phyloP scores from a whole-genome alignment of 2,113 vertebrate genomes.

The Phaetusa simplex region DNA sequence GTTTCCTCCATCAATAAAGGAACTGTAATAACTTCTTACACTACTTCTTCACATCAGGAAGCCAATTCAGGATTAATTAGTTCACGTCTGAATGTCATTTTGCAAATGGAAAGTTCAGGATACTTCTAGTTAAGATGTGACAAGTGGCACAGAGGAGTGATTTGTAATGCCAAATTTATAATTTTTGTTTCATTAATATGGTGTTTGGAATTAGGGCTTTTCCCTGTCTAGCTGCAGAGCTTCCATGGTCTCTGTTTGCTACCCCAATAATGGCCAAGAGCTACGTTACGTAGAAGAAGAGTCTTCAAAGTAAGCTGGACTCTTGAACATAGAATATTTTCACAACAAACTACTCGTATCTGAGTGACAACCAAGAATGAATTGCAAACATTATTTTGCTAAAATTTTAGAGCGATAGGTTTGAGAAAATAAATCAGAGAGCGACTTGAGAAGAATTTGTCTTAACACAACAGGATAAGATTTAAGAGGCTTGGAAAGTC shows the following conservation, averaged over 20 bases:
- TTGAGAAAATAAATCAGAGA: neutral
- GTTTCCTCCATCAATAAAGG: neutral
- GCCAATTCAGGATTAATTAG: slow-evolving; percentile 4
- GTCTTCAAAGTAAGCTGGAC: neutral
- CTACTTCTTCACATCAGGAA: neutral
- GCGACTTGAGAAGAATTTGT: neutral
- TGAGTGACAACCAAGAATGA: neutral
- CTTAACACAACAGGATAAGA: neutral
- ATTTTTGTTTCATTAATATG: neutral
- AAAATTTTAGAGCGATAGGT: neutral
- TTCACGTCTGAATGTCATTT: neutral
- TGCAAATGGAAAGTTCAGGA: neutral
- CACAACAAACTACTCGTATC: neutral
- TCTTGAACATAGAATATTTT: neutral
- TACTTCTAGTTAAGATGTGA: slow-evolving; percentile 23
- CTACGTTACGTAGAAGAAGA: neutral
- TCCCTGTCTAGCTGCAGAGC: neutral
- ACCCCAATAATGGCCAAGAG: neutral
- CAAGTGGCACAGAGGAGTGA: neutral
- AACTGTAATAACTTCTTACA: neutral
- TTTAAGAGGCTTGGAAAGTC: neutral
- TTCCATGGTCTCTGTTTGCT: neutral
- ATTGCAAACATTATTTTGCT: neutral
- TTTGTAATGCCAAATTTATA: neutral
- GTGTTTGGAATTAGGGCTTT: neutral